Evolutionary conservation across 2,888 invertebrate genomes (phyloP).

Genomic region (Drosophila emarginata): DNA sequence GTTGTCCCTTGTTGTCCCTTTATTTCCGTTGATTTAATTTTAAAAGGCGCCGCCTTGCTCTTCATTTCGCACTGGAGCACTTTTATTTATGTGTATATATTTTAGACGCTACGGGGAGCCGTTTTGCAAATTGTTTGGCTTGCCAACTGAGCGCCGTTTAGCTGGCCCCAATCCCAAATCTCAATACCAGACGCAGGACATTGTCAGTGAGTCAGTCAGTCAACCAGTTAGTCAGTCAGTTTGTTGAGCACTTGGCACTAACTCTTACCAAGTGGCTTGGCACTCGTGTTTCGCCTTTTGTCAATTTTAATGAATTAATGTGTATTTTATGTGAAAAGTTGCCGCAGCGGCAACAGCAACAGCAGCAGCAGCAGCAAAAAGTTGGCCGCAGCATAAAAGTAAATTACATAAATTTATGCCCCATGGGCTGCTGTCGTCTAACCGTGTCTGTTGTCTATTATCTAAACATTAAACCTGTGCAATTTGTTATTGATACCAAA

Average conservation of each 20-base stretch:
- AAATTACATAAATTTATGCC: conserved; percentile 73
- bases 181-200: conserved; percentile 43
- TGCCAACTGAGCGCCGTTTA: conserved; percentile 67
- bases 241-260: conserved; percentile 30
- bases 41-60: conserved; percentile 68
- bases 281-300: conserved; percentile 72
- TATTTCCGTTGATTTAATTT: conserved; percentile 79
- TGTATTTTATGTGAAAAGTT: conserved; percentile 77
- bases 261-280: conserved; percentile 57
- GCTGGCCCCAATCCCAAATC: conserved; percentile 50
- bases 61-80: conserved; percentile 58
- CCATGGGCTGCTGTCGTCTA: conserved; percentile 4
- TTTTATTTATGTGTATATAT: conserved; percentile 67
- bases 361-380: background rate
- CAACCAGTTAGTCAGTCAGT: conserved; percentile 24
- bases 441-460: conserved; percentile 60
- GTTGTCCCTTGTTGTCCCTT: conserved; percentile 27
- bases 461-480: conserved; percentile 60
- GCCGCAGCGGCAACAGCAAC: conserved; percentile 22
- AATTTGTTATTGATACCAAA: conserved; percentile 58
- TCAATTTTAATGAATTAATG: conserved; percentile 78
- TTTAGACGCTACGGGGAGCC: conserved; percentile 42
- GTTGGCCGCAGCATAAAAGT: conserved; percentile 47
- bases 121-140: conserved; percentile 66
- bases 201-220: conserved; percentile 40